A percentile compares a stretch with the other conserved stretches of the same genome.
These are phyloP conservation scores for Nerophis lumbriciformis DNA, from an alignment of 2,113 vertebrate genomes.

Conservation along the genomic window DNA sequence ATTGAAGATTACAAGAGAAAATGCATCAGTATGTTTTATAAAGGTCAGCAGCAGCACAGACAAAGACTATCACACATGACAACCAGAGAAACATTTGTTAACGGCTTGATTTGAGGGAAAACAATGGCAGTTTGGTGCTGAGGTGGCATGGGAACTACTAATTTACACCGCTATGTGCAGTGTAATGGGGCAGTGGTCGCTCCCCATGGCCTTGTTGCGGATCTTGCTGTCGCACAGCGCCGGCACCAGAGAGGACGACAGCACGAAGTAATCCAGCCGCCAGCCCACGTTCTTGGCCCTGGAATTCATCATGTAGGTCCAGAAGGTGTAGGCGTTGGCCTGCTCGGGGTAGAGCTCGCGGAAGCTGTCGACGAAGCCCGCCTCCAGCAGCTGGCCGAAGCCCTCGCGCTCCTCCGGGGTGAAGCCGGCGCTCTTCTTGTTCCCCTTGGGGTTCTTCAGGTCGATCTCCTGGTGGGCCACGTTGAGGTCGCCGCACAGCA, in stretches of 20 bases:
- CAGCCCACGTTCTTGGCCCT: conserved; percentile 86
- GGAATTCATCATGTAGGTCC: conserved; percentile 92
- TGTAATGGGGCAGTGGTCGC: conserved; percentile 89
- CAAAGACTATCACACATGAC: neutral
- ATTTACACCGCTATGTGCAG: conserved; percentile 75
- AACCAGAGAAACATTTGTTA: neutral
- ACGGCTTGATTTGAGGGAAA: conserved; percentile 8
- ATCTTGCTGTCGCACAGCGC: conserved; percentile 87
- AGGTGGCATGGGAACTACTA: conserved; percentile 5
- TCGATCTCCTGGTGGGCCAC: conserved; percentile 89
- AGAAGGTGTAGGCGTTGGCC: conserved; percentile 83
- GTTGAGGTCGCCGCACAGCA: conserved; percentile 87
- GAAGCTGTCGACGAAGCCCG: conserved; percentile 82
- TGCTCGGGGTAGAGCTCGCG: conserved; percentile 81
- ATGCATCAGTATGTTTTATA: neutral
- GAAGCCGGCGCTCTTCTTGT: conserved; percentile 86
- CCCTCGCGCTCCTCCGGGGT: conserved; percentile 82
- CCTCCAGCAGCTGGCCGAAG: conserved; percentile 74
- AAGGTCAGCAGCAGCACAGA: conserved; percentile 6
- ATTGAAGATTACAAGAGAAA: conserved; percentile 15
- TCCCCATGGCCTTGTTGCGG: conserved; percentile 79
- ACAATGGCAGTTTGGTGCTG: neutral
- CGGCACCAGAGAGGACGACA: conserved; percentile 76
- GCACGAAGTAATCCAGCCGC: conserved; percentile 87
- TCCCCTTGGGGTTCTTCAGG: conserved; percentile 85